Evolutionary conservation across 2,113 vertebrate species (phyloP).

Genomic region (Heterochromis multidens): DNA sequence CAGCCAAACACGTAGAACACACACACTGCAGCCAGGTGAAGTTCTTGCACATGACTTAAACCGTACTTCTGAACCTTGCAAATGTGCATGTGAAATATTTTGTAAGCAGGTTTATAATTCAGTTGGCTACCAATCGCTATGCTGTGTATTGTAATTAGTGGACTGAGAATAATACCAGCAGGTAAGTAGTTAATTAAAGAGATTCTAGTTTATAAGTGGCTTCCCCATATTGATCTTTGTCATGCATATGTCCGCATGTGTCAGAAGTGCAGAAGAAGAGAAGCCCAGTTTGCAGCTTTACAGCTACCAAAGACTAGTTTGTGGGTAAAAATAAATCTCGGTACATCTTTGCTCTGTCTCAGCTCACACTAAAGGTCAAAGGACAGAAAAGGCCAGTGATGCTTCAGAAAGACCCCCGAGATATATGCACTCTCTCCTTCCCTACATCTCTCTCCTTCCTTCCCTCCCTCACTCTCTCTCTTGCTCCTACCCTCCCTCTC

Average conservation of each 20-base stretch:
- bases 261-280: not conserved
- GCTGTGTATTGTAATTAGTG: constrained; percentile 11
- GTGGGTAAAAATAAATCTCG: constrained; percentile 41
- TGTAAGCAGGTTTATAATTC: not conserved
- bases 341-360: constrained; percentile 36
- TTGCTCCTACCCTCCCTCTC: constrained; percentile 23
- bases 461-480: constrained; percentile 6
- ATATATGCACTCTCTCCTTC: constrained; percentile 32
- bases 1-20: not conserved
- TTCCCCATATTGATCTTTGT: constrained; percentile 14
- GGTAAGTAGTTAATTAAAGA: constrained; percentile 38
- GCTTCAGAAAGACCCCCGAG: constrained; percentile 62
- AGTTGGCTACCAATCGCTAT: not conserved
- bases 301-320: not conserved
- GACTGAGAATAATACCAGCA: not conserved
- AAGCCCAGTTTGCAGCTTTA: not conserved
- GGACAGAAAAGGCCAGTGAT: constrained; percentile 60
- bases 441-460: not conserved
- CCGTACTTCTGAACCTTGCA: not conserved
- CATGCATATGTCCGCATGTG: constrained; percentile 8
- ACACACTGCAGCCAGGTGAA: not conserved
- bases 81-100: not conserved
- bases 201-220: constrained; percentile 1
- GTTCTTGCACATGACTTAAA: not conserved
- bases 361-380: constrained; percentile 66